phyloP scores from a whole-genome alignment of 2,113 vertebrate genomes.

The Carettochelys insculpta region DNA sequence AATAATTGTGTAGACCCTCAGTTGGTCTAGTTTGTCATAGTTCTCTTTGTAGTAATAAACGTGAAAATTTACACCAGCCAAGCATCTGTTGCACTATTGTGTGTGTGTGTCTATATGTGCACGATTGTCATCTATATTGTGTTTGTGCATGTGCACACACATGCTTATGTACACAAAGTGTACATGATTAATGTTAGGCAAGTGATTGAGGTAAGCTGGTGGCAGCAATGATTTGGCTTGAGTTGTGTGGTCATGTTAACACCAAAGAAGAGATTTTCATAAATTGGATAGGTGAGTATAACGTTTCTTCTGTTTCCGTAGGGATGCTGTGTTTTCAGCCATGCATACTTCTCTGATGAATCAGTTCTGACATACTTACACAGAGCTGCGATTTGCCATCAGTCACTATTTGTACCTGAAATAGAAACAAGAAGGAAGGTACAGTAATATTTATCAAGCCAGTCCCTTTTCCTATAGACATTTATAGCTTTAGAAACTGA shows the following conservation, averaged over 20 bases:
- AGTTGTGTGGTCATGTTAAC: neutral
- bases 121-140: neutral
- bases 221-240: neutral
- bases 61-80: neutral
- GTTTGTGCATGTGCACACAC: neutral
- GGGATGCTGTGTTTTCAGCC: slow-evolving; percentile 7
- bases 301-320: slow-evolving; percentile 9
- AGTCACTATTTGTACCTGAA: slow-evolving; percentile 42
- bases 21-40: neutral
- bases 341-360: slow-evolving; percentile 26
- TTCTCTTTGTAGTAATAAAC: neutral
- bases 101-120: neutral
- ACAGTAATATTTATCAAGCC: slow-evolving; percentile 33
- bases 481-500: neutral
- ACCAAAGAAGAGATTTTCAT: neutral
- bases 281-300: neutral
- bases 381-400: slow-evolving; percentile 44
- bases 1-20: neutral
- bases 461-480: neutral
- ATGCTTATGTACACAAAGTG: neutral
- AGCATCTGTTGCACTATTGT: neutral
- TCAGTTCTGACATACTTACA: slow-evolving; percentile 58
- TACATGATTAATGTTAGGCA: neutral
- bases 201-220: neutral
- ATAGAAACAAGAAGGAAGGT: slow-evolving; percentile 51